phyloP scores from a whole-genome alignment of 2,888 invertebrate genomes.

The Diarsia mendica region DNA sequence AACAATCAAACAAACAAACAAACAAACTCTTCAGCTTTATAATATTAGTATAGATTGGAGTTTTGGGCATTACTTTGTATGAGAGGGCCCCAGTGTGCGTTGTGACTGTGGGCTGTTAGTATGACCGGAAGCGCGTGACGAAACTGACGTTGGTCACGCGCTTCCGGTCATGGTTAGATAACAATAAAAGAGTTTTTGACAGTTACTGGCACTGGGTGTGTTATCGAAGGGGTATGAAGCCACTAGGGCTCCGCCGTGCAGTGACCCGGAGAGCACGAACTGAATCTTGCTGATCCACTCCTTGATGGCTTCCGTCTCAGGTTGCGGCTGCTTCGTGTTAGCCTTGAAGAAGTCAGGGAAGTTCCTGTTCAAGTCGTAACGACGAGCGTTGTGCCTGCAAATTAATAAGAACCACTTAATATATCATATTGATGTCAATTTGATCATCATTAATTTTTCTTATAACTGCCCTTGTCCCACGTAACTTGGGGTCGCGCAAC shows the following conservation, averaged over 20 bases:
- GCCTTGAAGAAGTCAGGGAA: constrained; percentile 98
- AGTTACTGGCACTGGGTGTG: constrained; percentile 97
- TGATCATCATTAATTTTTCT: no score
- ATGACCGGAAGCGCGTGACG: constrained; percentile 50
- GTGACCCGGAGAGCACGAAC: constrained; percentile 97
- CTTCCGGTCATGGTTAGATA: constrained; percentile 25
- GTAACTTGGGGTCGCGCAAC: no score
- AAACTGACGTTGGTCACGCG: constrained; percentile 36
- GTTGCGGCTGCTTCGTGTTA: constrained; percentile 96
- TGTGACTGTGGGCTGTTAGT: not conserved
- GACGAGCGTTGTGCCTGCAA: constrained; percentile 95
- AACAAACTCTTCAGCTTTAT: no score
- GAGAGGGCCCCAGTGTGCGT: no score
- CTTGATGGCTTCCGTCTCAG: constrained; percentile 98
- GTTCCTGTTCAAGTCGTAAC: constrained; percentile 98
- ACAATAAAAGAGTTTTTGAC: constrained; percentile 45
- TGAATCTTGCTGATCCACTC: constrained; percentile 98
- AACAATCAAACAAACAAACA: no score
- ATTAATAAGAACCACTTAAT: constrained; percentile 6
- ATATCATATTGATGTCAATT: no score
- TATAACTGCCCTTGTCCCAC: no score
- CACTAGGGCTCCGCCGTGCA: constrained; percentile 98
- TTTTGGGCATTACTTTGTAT: no score
- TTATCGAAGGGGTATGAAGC: constrained; percentile 99
- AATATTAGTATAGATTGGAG: no score